Evolutionary conservation across 2,113 vertebrate genomes (phyloP).

Genomic region (Aythya baeri): DNA sequence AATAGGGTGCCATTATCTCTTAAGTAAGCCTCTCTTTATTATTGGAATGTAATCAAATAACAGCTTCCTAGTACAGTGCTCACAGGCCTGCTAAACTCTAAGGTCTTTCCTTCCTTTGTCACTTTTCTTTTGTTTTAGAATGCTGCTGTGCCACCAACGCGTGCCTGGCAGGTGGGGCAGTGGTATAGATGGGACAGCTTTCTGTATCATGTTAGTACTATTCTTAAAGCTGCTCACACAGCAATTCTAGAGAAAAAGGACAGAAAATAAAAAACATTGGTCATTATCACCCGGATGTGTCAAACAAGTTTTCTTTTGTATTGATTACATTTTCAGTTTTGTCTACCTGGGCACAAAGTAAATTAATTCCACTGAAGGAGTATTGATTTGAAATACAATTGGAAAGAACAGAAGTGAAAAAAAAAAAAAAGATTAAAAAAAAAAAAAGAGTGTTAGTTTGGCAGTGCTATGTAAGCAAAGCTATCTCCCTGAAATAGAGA

Average conservation of each 20-base stretch:
- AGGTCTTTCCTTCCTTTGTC: background rate
- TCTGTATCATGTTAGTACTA: background rate
- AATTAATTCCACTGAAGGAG: conserved; percentile 10
- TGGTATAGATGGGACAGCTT: background rate
- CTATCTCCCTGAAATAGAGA: background rate
- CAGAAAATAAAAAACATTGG: background rate
- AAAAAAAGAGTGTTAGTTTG: background rate
- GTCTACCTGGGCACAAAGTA: background rate
- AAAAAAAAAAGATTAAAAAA: too few species aligned
- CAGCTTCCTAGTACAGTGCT: background rate
- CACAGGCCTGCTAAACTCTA: background rate
- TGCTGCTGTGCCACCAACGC: background rate
- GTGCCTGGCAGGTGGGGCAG: background rate
- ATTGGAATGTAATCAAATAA: background rate
- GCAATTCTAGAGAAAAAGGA: background rate
- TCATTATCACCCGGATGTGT: background rate
- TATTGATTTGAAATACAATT: conserved; percentile 13
- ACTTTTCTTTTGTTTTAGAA: background rate
- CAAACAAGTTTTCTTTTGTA: background rate
- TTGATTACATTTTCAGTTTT: conserved; percentile 38
- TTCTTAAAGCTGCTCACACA: background rate
- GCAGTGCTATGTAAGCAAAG: background rate
- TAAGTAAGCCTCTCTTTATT: background rate
- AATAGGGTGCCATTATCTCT: background rate
- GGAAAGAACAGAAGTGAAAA: background rate